These are phyloP conservation scores for Biston betularia DNA, from an alignment of 2,888 invertebrate species.

Conservation along the genomic window DNA sequence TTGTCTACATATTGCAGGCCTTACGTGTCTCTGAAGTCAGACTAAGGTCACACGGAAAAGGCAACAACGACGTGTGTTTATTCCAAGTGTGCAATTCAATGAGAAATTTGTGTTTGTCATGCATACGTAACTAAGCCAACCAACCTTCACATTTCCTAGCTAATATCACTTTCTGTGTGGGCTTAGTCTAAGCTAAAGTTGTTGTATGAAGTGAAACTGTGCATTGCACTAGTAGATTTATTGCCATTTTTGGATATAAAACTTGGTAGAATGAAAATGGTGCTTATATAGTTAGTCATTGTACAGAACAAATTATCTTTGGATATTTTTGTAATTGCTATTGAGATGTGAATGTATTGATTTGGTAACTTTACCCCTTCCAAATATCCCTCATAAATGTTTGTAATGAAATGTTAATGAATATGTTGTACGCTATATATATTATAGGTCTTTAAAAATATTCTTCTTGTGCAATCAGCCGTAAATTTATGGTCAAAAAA, in stretches of 20 bases:
- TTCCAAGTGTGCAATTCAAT: neutral
- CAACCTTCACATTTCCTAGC: conserved; percentile 1
- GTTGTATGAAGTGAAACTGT: conserved; percentile 47
- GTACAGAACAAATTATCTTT: conserved; percentile 85
- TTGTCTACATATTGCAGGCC: conserved; percentile 58
- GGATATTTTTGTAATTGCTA: conserved; percentile 77
- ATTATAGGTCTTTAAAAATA: conserved; percentile 33
- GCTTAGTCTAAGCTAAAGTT: conserved; percentile 3
- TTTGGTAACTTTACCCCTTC: conserved; percentile 21
- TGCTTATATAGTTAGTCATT: conserved; percentile 84
- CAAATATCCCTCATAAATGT: conserved; percentile 19
- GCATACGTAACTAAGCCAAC: neutral
- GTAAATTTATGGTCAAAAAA: conserved; percentile 45
- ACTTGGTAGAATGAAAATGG: conserved; percentile 79
- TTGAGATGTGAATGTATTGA: conserved; percentile 48
- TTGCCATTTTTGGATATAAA: conserved; percentile 60
- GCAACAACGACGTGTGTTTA: neutral
- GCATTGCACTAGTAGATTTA: conserved; percentile 50
- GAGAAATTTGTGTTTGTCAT: neutral
- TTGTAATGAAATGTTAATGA: conserved; percentile 44
- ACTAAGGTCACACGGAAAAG: conserved; percentile 36
- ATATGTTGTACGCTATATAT: conserved; percentile 28
- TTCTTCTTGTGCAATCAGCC: conserved; percentile 67
- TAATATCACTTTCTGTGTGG: neutral
- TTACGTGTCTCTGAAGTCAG: conserved; percentile 61